phyloP scores from a whole-genome alignment of 2,888 invertebrate genomes.

The Icerya purchasi region DNA sequence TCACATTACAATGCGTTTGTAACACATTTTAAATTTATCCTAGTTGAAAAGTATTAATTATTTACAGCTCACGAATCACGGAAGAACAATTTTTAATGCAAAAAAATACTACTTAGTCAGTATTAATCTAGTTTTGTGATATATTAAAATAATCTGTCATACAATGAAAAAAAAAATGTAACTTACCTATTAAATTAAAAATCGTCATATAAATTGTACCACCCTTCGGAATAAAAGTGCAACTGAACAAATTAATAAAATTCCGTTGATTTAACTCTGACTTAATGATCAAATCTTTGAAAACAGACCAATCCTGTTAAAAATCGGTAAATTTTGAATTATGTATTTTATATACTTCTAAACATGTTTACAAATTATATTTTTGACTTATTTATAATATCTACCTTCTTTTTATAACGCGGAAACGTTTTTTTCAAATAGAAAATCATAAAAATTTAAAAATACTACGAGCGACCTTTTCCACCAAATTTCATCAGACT shows the following conservation, averaged over 20 bases:
- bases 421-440: background rate
- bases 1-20: no score
- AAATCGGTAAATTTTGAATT: no score
- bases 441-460: background rate
- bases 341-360: background rate
- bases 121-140: no score
- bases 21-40: no score
- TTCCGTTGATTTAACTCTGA: background rate
- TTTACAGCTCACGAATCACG: no score
- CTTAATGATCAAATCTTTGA: background rate
- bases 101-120: no score
- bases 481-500: background rate
- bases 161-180: no score
- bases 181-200: conserved; percentile 26
- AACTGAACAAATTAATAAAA: background rate
- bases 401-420: background rate
- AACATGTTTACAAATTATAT: background rate
- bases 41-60: no score
- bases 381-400: no score
- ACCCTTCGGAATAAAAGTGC: conserved; percentile 34
- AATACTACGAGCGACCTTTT: background rate
- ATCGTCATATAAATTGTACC: conserved; percentile 92
- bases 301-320: background rate
- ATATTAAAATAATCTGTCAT: no score
- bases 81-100: no score